Conservation (phyloP, 92 coral and sea anemone species). For the Meandrina meandrites region DNA sequence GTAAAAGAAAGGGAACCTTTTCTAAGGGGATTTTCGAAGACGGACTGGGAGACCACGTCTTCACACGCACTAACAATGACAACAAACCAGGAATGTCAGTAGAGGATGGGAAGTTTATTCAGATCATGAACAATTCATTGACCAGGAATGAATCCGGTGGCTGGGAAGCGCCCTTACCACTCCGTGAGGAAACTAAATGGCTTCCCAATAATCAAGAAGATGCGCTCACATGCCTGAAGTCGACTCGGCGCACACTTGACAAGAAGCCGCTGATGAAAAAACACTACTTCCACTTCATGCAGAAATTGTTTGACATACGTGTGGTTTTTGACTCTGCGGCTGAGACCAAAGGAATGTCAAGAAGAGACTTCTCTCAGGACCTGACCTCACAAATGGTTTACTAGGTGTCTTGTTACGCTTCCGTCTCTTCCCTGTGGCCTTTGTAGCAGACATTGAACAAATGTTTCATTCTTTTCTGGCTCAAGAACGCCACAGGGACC, state of each 20-base stretch:
- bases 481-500: slow-evolving; percentile 22
- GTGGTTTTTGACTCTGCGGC: slow-evolving; percentile 48
- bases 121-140: slow-evolving; percentile 23
- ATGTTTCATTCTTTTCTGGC: slow-evolving; percentile 52
- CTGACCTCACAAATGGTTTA: slow-evolving; percentile 31
- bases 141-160: background rate
- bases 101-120: slow-evolving; percentile 42
- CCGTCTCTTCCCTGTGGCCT: slow-evolving; percentile 30
- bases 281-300: slow-evolving; percentile 43
- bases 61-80: slow-evolving; percentile 31
- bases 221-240: slow-evolving; percentile 23
- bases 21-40: slow-evolving; percentile 24
- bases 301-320: slow-evolving; percentile 24
- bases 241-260: background rate
- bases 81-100: slow-evolving; percentile 36
- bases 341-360: slow-evolving; percentile 32
- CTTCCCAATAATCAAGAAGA: slow-evolving; percentile 30
- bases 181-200: background rate
- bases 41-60: slow-evolving; percentile 28
- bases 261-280: slow-evolving; percentile 37
- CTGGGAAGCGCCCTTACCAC: slow-evolving; percentile 44
- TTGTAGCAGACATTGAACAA: slow-evolving; percentile 39
- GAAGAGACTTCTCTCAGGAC: slow-evolving; percentile 39
- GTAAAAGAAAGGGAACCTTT: slow-evolving; percentile 1
- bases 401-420: slow-evolving; percentile 42